phyloP scores from a whole-genome alignment of 2,113 vertebrate genomes.

The Glareola pratincola region DNA sequence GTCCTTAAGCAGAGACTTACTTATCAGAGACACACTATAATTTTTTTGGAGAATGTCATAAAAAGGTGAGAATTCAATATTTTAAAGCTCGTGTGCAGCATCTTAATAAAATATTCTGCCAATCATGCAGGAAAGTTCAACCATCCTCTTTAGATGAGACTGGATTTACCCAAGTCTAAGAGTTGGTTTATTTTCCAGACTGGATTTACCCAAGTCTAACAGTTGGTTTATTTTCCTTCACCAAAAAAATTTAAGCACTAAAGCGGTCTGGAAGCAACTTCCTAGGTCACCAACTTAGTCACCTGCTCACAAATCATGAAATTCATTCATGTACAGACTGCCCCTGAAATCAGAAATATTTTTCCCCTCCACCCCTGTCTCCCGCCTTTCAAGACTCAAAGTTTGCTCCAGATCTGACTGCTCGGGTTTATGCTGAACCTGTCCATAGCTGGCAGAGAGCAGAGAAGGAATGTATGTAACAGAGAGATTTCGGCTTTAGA shows the following conservation, averaged over 20 bases:
- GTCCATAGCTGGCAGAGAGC: background rate
- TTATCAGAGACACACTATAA: background rate
- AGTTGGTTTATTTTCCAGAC: background rate
- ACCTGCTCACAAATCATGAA: background rate
- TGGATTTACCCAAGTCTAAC: background rate
- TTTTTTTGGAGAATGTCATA: background rate
- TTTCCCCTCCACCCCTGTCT: background rate
- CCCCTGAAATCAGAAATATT: background rate
- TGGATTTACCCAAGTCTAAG: background rate
- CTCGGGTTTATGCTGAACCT: accelerated
- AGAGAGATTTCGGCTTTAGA: background rate
- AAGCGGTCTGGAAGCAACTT: background rate
- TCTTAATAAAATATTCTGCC: background rate
- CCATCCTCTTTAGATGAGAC: background rate
- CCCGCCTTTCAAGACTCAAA: background rate
- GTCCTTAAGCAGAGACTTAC: background rate
- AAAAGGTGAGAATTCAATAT: background rate
- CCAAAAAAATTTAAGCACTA: background rate
- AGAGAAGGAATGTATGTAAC: accelerated
- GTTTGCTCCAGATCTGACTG: background rate
- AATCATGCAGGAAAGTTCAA: background rate
- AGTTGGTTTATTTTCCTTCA: background rate
- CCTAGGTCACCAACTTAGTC: background rate
- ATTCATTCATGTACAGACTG: background rate
- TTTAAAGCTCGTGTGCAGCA: background rate